Conservation (phyloP, 2,888 invertebrate species). For the Lysandra coridon region DNA sequence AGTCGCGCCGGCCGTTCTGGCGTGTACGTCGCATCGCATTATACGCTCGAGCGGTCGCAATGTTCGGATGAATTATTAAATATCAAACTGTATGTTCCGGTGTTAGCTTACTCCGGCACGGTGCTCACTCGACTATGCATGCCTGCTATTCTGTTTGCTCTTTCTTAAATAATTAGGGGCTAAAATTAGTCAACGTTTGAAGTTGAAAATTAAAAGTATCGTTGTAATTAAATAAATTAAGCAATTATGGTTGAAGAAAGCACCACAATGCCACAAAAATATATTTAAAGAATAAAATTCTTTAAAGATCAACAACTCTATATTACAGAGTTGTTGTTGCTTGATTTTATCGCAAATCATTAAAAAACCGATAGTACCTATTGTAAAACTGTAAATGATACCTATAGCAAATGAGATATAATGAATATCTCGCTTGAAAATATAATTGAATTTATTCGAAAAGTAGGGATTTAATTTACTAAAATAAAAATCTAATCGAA, state of each 20-base stretch:
- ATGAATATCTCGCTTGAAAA: no score
- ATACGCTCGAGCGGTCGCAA: constrained; percentile 59
- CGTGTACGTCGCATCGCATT: constrained; percentile 60
- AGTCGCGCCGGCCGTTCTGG: constrained; percentile 36
- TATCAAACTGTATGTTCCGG: constrained; percentile 57
- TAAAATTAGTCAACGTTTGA: constrained; percentile 13
- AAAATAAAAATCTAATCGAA: no score
- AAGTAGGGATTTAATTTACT: no score
- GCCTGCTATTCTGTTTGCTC: constrained; percentile 29
- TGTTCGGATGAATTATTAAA: constrained; percentile 70
- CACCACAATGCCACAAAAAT: neutral
- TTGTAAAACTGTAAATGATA: no score
- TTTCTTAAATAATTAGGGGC: neutral
- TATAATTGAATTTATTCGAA: no score
- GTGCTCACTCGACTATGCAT: constrained; percentile 32
- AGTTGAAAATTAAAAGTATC: neutral
- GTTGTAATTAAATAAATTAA: neutral
- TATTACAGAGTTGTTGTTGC: no score
- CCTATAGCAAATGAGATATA: no score
- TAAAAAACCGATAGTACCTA: no score
- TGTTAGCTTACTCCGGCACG: constrained; percentile 51
- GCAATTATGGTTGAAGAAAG: neutral
- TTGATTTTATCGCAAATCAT: no score
- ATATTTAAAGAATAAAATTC: neutral
- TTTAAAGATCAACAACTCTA: no score